These are phyloP conservation scores for Stichodactyla helianthus DNA, from an alignment of 64 coral and sea anemone genomes.

Conservation along the genomic window DNA sequence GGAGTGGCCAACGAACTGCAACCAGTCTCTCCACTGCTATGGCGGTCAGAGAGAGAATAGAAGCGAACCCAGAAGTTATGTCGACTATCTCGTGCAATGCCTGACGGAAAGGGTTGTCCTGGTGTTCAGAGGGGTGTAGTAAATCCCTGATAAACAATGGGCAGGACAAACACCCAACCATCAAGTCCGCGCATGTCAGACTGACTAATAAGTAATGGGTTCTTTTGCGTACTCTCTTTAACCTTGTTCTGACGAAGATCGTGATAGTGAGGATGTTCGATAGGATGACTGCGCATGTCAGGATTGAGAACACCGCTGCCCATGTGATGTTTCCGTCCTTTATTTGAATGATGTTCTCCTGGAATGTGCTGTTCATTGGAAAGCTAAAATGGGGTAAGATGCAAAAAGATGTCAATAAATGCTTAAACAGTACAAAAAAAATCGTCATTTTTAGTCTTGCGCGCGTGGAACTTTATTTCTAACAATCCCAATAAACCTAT, in stretches of 20 bases:
- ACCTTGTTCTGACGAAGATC: constrained; percentile 33
- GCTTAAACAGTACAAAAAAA: not conserved
- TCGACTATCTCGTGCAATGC: constrained; percentile 24
- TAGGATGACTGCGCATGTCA: constrained; percentile 28
- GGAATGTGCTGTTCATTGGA: not conserved
- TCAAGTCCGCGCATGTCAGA: constrained; percentile 45
- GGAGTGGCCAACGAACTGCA: constrained; percentile 39
- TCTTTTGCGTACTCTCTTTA: constrained; percentile 30
- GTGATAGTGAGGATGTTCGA: constrained; percentile 32
- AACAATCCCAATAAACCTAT: too few species aligned
- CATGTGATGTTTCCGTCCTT: constrained; percentile 2
- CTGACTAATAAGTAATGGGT: constrained; percentile 55
- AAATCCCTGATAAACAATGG: constrained; percentile 40
- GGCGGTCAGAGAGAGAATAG: constrained; percentile 34
- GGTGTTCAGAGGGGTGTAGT: constrained; percentile 8
- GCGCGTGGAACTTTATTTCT: too few species aligned
- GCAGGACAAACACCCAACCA: constrained; percentile 37
- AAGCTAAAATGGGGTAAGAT: not conserved
- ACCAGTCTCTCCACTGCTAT: constrained; percentile 41
- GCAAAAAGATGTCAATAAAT: not conserved
- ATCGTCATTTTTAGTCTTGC: too few species aligned
- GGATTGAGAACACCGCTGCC: constrained; percentile 29
- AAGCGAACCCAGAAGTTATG: constrained; percentile 47
- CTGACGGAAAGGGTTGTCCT: not conserved
- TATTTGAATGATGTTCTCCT: not conserved